Conservation (phyloP, 2,113 vertebrate genomes). For the Candoia aspera region DNA sequence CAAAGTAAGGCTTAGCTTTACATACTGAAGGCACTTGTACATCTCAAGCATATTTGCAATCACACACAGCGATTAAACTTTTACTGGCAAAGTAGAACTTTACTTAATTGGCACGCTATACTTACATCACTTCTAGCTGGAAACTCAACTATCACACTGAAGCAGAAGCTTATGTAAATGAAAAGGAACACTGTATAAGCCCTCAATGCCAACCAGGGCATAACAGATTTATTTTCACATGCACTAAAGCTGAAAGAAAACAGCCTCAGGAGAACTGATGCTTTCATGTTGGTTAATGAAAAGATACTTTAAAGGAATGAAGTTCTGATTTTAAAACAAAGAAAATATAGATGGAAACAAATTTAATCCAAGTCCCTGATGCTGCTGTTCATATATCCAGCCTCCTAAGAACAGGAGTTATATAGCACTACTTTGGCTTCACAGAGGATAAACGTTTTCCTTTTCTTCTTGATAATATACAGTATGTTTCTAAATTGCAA, state of each 20-base stretch:
- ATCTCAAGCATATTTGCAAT: background rate
- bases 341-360: background rate
- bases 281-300: background rate
- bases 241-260: background rate
- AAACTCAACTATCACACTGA: background rate
- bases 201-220: background rate
- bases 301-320: background rate
- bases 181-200: background rate
- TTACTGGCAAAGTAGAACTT: background rate
- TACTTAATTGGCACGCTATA: background rate
- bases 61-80: background rate
- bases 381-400: background rate
- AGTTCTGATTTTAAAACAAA: background rate
- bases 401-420: background rate
- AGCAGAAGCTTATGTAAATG: background rate
- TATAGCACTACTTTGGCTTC: background rate
- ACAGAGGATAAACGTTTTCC: background rate
- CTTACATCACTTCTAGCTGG: background rate
- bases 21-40: background rate
- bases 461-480: background rate
- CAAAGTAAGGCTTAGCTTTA: background rate
- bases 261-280: background rate
- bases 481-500: background rate
- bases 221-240: constrained; percentile 5
- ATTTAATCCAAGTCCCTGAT: background rate